A percentile compares a stretch with the other conserved stretches of the same genome.
phyloP scores from a whole-genome alignment of 2,888 invertebrate species.

The Microctonus brassicae region DNA sequence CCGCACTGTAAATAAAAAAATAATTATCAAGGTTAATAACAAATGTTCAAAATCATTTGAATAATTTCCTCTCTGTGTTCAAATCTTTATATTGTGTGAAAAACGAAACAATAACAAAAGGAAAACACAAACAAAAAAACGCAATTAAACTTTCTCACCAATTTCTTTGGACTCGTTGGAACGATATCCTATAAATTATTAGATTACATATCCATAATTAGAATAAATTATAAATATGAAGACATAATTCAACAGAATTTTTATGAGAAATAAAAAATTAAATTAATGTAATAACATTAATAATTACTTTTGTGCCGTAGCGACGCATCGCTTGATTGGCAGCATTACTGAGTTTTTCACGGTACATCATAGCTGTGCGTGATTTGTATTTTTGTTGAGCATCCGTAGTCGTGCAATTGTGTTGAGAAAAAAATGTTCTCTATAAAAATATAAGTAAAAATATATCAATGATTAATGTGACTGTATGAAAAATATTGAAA shows the following conservation, averaged over 20 bases:
- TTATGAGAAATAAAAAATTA: constrained; percentile 4
- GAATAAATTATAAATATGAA: no score
- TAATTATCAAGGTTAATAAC: no score
- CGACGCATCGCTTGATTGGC: constrained; percentile 91
- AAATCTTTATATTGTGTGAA: not conserved
- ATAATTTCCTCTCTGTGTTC: not conserved
- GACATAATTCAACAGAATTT: not conserved
- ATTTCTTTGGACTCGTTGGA: constrained; percentile 57
- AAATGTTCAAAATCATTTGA: no score
- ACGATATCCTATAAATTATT: constrained; percentile 61
- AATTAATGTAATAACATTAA: constrained; percentile 36
- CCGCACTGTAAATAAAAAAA: no score
- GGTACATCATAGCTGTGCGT: constrained; percentile 92
- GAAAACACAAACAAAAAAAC: not conserved
- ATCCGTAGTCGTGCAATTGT: constrained; percentile 92
- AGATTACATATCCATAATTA: not conserved
- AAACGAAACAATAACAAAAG: constrained; percentile 5
- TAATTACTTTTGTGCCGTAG: constrained; percentile 86
- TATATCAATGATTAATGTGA: constrained; percentile 8
- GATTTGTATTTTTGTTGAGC: constrained; percentile 98
- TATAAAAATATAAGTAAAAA: constrained; percentile 66
- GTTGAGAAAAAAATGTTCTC: constrained; percentile 93
- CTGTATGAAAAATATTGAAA: not conserved
- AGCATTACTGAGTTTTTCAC: constrained; percentile 85
- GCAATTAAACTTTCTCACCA: constrained; percentile 56